Percentiles rank a stretch among this genome's conserved stretches.
These are phyloP conservation scores for Hydroisotoma schaefferi DNA, from an alignment of 2,888 invertebrate species.

Conservation along the genomic window DNA sequence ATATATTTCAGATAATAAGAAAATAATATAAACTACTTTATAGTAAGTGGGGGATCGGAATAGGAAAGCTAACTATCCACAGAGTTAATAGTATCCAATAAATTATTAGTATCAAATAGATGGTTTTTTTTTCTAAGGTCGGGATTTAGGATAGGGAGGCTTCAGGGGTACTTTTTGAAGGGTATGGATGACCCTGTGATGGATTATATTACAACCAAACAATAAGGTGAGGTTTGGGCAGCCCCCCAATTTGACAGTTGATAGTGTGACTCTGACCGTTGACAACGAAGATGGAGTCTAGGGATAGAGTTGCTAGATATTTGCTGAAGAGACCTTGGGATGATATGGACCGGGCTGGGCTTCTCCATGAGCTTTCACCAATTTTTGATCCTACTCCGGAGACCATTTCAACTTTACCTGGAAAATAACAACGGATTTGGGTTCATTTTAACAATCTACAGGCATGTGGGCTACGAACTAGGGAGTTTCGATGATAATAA, in stretches of 20 bases:
- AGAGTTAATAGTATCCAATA: too few species aligned
- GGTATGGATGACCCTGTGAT: too few species aligned
- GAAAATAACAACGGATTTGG: constrained; percentile 7
- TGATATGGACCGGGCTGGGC: constrained; percentile 58
- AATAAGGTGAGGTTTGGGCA: constrained; percentile 50
- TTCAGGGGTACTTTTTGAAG: too few species aligned
- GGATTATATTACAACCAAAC: constrained; percentile 41
- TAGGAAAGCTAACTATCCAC: too few species aligned
- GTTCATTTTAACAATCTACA: background rate
- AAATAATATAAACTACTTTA: too few species aligned
- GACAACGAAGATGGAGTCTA: constrained; percentile 67
- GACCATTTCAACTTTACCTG: constrained; percentile 72
- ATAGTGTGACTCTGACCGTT: constrained; percentile 68
- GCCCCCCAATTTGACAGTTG: constrained; percentile 70
- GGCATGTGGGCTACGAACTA: background rate
- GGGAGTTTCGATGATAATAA: too few species aligned
- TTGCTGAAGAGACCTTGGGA: constrained; percentile 68
- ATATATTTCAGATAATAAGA: too few species aligned
- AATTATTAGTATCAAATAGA: too few species aligned
- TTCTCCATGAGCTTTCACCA: constrained; percentile 50
- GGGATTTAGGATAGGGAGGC: too few species aligned
- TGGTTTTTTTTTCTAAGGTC: too few species aligned
- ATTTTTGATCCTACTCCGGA: constrained; percentile 66
- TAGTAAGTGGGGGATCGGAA: too few species aligned
- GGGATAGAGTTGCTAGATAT: constrained; percentile 68